Percentiles rank a stretch among this genome's conserved stretches.
Evolutionary conservation across 2,113 vertebrate species (phyloP).

Genomic region (Nansenia antarctica): DNA sequence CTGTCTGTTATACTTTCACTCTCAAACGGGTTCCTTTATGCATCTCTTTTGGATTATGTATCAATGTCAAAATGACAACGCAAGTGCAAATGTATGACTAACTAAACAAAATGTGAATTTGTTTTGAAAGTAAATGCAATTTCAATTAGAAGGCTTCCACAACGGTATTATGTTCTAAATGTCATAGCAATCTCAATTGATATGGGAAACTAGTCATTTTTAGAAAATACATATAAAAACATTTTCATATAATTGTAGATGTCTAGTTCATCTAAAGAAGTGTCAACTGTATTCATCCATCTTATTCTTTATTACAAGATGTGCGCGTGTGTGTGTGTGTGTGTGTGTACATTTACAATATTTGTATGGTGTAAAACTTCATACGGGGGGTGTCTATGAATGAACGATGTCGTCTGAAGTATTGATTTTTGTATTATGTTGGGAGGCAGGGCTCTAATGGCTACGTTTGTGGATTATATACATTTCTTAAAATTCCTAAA

Average conservation of each 20-base stretch:
- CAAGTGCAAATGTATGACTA: not conserved
- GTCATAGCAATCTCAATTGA: too few species aligned
- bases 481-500: conserved; percentile 14
- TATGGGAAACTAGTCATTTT: too few species aligned
- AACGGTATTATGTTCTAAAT: too few species aligned
- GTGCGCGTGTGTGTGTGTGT: too few species aligned
- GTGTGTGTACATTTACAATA: conserved; percentile 6
- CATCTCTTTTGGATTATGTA: conserved; percentile 56
- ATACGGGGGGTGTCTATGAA: too few species aligned
- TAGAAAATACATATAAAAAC: not conserved
- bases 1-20: conserved; percentile 46
- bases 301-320: too few species aligned
- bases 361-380: too few species aligned
- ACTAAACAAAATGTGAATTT: not conserved
- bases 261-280: too few species aligned
- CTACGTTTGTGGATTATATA: not conserved
- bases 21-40: conserved; percentile 68
- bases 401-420: not conserved
- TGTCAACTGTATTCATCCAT: too few species aligned
- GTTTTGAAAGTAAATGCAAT: too few species aligned
- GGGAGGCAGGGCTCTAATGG: not conserved
- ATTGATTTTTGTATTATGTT: conserved; percentile 9
- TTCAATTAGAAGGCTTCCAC: too few species aligned
- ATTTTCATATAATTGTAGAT: conserved; percentile 3
- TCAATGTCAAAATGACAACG: not conserved